phyloP scores from a whole-genome alignment of 2,797 vertebrate genomes.

The Aulostomus chinensis region DNA sequence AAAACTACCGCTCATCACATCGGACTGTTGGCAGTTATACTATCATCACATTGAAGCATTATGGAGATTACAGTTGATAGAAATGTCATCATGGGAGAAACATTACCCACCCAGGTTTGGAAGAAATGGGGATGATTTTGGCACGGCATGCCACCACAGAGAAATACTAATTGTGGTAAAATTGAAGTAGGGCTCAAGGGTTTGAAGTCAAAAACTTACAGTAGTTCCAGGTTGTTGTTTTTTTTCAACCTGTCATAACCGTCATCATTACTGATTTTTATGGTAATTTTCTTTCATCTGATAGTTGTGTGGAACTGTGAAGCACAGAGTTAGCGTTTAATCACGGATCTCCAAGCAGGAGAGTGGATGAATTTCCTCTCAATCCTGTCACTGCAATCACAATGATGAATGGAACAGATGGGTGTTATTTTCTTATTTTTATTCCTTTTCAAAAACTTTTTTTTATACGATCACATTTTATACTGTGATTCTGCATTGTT shows the following conservation, averaged over 20 bases:
- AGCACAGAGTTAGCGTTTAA: neutral
- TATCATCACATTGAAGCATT: neutral
- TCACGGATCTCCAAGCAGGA: neutral
- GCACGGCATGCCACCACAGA: too few species aligned
- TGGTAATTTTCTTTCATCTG: neutral
- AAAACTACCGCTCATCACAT: too few species aligned
- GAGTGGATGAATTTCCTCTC: neutral
- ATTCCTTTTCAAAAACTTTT: neutral
- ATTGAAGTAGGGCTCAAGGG: too few species aligned
- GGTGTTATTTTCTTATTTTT: neutral
- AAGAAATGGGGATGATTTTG: too few species aligned
- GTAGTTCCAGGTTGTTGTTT: too few species aligned
- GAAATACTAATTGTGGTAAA: too few species aligned
- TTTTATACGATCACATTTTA: conserved; percentile 5
- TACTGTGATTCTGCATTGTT: neutral
- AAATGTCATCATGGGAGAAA: neutral
- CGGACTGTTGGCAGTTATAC: too few species aligned
- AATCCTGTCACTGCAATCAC: neutral
- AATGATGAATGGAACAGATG: neutral
- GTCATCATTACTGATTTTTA: neutral
- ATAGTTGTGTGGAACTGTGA: neutral
- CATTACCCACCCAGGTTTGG: too few species aligned
- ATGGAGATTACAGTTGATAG: neutral
- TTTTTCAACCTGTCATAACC: too few species aligned
- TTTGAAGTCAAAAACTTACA: too few species aligned